These are phyloP conservation scores for Tetrao urogallus DNA, from an alignment of 2,113 vertebrate species.

Conservation along the genomic window DNA sequence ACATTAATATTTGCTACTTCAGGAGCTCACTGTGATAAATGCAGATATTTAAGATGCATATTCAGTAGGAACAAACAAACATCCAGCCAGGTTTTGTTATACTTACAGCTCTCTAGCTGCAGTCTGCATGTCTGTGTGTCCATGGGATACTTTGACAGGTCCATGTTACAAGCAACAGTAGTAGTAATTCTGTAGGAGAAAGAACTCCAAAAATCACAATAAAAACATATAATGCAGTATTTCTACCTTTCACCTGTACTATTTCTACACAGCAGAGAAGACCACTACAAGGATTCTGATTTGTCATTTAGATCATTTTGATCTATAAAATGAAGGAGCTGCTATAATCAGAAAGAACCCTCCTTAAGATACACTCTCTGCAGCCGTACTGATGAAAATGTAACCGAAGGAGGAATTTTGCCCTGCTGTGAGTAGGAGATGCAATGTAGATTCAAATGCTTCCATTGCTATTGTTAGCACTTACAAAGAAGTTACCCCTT, in stretches of 20 bases:
- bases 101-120: slow-evolving; percentile 86
- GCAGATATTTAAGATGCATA: background rate
- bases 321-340: background rate
- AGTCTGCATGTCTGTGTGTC: slow-evolving; percentile 82
- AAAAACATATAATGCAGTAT: background rate
- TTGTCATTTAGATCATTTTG: background rate
- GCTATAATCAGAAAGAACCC: background rate
- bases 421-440: background rate
- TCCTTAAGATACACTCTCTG: background rate
- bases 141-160: slow-evolving; percentile 86
- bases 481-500: background rate
- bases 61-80: background rate
- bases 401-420: background rate
- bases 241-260: background rate
- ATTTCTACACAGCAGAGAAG: background rate
- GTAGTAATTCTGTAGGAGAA: slow-evolving; percentile 79
- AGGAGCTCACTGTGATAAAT: background rate
- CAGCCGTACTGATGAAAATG: background rate
- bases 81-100: background rate
- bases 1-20: background rate
- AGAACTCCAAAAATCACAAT: background rate
- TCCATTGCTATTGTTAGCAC: background rate
- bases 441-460: background rate
- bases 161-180: slow-evolving; percentile 85
- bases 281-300: background rate